Evolutionary conservation across 2,113 vertebrate species (phyloP), one percentile per base, ranked within the genome.

Genomic region (Oceanites oceanicus): DNA sequence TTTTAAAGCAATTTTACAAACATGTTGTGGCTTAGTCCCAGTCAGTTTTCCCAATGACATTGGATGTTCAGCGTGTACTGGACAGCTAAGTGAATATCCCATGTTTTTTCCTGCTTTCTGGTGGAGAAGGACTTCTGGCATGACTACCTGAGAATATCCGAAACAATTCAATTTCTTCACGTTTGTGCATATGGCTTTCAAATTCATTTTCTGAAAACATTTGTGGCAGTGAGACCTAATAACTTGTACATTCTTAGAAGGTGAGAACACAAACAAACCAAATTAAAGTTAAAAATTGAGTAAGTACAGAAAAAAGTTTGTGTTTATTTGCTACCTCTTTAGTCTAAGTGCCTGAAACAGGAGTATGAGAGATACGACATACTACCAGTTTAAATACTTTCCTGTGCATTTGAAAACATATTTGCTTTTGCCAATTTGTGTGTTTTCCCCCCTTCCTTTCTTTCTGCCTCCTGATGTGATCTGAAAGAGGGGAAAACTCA

Each of bases 201-300:
- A 86, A 89, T 47, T 56, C 49, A 85, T 79, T 87, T 96, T 82
- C 88, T 89, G 70, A 93, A 95, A 94, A 66, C n/a, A 42, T 73
- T 91, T 95, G 80, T 73, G 86, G 73, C 84, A 95, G 49, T 36
- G 32, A 96, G 73, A 86, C 78, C 86, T 81, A 53, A 8, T 87
- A 95, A 94, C 73, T 62, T 62, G 58, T 74, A 52, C 66, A 23
- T 73, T 96, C 40, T 72, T 79, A 94, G 89, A 92, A 96, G 91
- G 93, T 55, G 30, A 92, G 73, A 94, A 85, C 58, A 86, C 74
- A 91, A 90, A 65, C 52, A 83, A 91, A 62, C 42, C 30, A 78
- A 86, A 81, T 71, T 53, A n/a, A 95, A 95, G 66, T 78, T 56
- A 93, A 93, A 73, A 76, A 71, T 3, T n/a, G n/a, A 95, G 50